A percentile compares a stretch with the other conserved stretches of the same genome.
Evolutionary conservation across 2,113 vertebrate genomes (phyloP).

Genomic region (Xiphophorus couchianus): DNA sequence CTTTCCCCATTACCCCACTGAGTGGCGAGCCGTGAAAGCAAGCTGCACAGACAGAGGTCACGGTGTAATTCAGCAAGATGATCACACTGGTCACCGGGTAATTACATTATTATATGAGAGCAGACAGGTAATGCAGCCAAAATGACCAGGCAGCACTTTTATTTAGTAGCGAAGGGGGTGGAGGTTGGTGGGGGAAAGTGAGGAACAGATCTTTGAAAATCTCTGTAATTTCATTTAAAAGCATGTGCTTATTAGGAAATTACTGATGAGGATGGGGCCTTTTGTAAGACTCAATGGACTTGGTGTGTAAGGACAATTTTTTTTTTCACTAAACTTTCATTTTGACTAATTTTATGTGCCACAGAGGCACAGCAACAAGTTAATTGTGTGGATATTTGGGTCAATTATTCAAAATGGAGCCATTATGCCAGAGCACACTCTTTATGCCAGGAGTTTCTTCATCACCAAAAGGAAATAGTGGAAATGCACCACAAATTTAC

Average conservation of each 20-base stretch:
- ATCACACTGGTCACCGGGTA: constrained; percentile 64
- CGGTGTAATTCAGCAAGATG: constrained; percentile 67
- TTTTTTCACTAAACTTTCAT: constrained; percentile 19
- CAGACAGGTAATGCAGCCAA: constrained; percentile 69
- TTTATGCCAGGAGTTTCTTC: not conserved
- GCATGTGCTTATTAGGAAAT: constrained; percentile 58
- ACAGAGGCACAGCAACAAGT: not conserved
- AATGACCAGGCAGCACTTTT: constrained; percentile 68
- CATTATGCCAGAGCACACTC: not conserved
- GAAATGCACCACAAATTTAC: not conserved
- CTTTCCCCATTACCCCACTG: constrained; percentile 56
- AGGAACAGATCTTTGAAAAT: constrained; percentile 51
- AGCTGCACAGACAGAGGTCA: constrained; percentile 67
- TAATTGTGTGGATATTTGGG: constrained; percentile 10
- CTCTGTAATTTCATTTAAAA: constrained; percentile 66
- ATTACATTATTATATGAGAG: constrained; percentile 72
- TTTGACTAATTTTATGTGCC: constrained; percentile 18
- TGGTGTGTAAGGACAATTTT: constrained; percentile 10
- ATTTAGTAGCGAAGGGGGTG: constrained; percentile 20
- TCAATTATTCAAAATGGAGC: constrained; percentile 37
- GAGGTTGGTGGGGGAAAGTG: not conserved
- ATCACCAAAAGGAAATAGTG: not conserved
- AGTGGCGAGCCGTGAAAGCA: constrained; percentile 68
- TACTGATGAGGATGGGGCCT: constrained; percentile 31
- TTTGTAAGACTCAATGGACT: constrained; percentile 41